Evolutionary conservation across 2,797 vertebrate genomes (phyloP).

Genomic region (Varecia variegata): DNA sequence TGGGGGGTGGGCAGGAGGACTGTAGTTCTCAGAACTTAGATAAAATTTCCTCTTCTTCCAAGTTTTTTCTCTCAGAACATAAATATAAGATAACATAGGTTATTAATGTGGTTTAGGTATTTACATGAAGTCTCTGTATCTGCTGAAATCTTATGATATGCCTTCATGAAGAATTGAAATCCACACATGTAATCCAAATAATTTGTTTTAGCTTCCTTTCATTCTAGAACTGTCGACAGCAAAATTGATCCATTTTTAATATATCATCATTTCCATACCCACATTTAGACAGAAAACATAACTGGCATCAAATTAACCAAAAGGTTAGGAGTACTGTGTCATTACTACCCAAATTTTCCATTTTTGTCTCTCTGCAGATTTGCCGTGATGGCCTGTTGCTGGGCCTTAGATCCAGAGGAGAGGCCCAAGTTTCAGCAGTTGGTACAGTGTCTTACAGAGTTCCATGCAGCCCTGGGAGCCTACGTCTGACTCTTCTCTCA

Average conservation of each 20-base stretch:
- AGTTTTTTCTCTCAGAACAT: neutral
- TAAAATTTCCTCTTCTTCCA: neutral
- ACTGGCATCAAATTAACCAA: neutral
- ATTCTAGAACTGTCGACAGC: neutral
- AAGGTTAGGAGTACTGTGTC: neutral
- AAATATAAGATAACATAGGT: neutral
- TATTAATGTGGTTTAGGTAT: neutral
- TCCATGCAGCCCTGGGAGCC: constrained; percentile 96
- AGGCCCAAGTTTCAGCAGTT: constrained; percentile 99
- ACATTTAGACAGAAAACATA: neutral
- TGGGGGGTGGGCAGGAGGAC: neutral
- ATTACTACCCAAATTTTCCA: neutral
- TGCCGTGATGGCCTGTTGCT: constrained; percentile 99
- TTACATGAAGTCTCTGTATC: neutral
- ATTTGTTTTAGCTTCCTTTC: neutral
- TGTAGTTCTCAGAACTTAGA: neutral
- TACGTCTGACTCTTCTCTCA: constrained; percentile 89
- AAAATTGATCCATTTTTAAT: neutral
- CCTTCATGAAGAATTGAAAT: constrained; percentile 22
- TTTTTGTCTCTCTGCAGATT: constrained; percentile 86
- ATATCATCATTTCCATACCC: neutral
- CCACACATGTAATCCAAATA: neutral
- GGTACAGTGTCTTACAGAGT: constrained; percentile 99
- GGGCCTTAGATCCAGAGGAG: constrained; percentile 98
- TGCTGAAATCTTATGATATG: constrained; percentile 24